A percentile compares a stretch with the other conserved stretches of the same genome.
Conservation (phyloP, 1,140 invertebrate species). For the Oppia nitens region DNA sequence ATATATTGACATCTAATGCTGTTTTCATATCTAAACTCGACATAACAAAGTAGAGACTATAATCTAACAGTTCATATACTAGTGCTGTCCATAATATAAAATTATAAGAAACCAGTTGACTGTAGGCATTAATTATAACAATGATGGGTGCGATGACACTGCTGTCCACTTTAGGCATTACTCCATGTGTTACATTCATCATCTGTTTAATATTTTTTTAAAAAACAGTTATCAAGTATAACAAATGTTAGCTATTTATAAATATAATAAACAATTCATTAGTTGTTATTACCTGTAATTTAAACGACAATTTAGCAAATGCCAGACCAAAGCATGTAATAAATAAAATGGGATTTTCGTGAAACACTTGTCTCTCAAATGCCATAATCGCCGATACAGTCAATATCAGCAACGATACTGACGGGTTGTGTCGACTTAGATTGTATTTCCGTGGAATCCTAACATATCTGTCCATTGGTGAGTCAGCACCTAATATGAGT, state of each 20-base stretch:
- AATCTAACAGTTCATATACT: not conserved
- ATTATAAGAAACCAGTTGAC: not conserved
- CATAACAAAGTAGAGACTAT: not conserved
- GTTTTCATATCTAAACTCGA: not conserved
- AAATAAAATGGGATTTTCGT: constrained; percentile 15
- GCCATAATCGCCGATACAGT: constrained; percentile 3
- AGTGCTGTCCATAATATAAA: not conserved
- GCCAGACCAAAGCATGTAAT: constrained; percentile 19
- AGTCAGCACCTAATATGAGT: constrained; percentile 3
- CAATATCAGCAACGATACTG: constrained; percentile 13
- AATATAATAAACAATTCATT: not conserved
- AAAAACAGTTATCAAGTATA: no score
- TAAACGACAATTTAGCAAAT: constrained; percentile 19
- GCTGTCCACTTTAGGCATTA: not conserved
- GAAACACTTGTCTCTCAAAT: constrained; percentile 14
- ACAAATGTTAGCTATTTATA: not conserved
- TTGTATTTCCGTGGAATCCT: constrained; percentile 1
- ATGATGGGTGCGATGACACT: not conserved
- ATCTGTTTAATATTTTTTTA: no score
- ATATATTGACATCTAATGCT: not conserved
- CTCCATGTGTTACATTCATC: not conserved
- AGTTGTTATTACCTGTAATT: constrained; percentile 15
- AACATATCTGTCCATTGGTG: constrained; percentile 10
- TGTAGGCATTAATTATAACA: not conserved
- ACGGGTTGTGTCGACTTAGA: constrained; percentile 8